Percentiles rank a stretch among this genome's conserved stretches.
These are phyloP conservation scores for Pyrocephalus nanus DNA, from an alignment of 2,797 vertebrate species.

Conservation along the genomic window DNA sequence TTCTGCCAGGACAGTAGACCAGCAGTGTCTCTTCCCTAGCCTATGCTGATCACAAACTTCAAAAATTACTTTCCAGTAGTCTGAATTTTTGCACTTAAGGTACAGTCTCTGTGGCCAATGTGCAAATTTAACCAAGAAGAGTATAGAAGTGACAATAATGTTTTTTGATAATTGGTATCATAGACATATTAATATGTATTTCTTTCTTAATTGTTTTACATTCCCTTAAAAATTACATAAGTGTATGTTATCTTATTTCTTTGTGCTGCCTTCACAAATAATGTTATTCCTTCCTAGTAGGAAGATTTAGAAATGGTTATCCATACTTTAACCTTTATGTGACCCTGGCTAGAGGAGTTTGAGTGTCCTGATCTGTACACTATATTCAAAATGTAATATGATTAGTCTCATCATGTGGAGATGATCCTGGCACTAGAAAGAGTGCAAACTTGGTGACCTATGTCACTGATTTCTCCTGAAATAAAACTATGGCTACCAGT, in stretches of 20 bases:
- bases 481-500: neutral
- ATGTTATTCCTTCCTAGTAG: neutral
- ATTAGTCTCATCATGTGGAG: neutral
- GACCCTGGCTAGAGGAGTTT: neutral
- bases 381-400: slow-evolving; percentile 10
- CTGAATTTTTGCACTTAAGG: neutral
- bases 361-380: neutral
- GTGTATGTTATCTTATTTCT: neutral
- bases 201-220: neutral
- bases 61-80: neutral
- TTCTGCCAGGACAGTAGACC: neutral
- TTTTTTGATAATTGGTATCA: neutral
- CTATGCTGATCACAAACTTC: neutral
- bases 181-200: neutral
- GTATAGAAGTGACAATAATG: neutral
- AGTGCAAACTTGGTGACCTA: neutral
- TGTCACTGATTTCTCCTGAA: slow-evolving; percentile 27
- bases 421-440: neutral
- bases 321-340: neutral
- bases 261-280: neutral
- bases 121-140: neutral
- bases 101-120: neutral
- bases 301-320: neutral
- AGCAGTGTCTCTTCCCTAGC: neutral
- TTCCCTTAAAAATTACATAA: neutral